Base-by-base conservation (phyloP, 1,140 invertebrate species). In the Idris sp. region DNA sequence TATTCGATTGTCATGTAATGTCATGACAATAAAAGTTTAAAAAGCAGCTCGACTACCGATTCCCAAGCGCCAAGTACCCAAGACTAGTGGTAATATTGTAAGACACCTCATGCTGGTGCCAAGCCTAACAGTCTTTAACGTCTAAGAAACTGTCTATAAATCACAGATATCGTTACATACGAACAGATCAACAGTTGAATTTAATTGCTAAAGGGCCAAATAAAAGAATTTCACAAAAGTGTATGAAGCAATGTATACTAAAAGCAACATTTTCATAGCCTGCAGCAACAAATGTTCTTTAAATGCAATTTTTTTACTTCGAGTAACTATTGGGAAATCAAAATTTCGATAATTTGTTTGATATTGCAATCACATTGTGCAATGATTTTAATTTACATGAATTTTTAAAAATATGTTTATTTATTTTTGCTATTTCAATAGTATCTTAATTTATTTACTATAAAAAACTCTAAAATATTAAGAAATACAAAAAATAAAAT, bases 11-110 rank as follows among this genome's bases (percentile, higher is more conserved):
- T 41, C 33, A 31, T 44, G 41, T 48, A 67, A 48, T 16, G 28
- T 56, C 44, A 40, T 44, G 65, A 61, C 65, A 51, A 68, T 51
- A 58, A 69, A 59, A 51, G 46, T 53, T 53, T 59, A 25, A 59
- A 69, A 69, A 69, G 54, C 44, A 31, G 33, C 14, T 68, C 40
- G 14, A 53, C 62, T 54, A 56, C 51, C 31, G 43, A 48, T 68
- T 53, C 35, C 35, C 40, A 49, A 43, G 51, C 62, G 62, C 43
- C 43, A 41, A 49, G 16, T 31, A 38, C 11, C 19, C 18, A 10
- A 22, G 30, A 6, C 35, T 31, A 18, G 9, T 10, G 26, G 4
- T 14, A 26, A 18, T 61, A 22, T 10, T 40, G 19, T 8, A 13
- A 19, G 5, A 35, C 5, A 49, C 38, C 22, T 46, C 19, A 35